Evolutionary conservation across 1,140 invertebrate species (phyloP).

Genomic region (Ceratina japonica): DNA sequence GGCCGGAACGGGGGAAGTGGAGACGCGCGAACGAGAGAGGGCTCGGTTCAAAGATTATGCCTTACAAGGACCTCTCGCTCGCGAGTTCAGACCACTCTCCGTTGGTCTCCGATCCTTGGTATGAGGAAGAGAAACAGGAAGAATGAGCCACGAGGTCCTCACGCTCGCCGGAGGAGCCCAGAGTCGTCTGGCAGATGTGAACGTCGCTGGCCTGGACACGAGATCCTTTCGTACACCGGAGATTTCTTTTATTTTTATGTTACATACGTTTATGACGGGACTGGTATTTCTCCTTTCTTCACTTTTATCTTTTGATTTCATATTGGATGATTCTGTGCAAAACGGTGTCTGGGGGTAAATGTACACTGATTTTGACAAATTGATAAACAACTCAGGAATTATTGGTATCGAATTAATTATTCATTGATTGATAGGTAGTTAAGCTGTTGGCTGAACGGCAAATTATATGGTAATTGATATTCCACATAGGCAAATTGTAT

Average conservation of each 20-base stretch:
- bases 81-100: constrained; percentile 32
- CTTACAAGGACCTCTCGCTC: constrained; percentile 41
- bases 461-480: no score
- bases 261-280: not conserved
- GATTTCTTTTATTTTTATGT: not conserved
- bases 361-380: no score
- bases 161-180: constrained; percentile 16
- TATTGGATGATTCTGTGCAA: no score
- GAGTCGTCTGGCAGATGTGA: constrained; percentile 12
- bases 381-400: no score
- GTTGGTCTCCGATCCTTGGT: constrained; percentile 40
- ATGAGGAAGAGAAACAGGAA: constrained; percentile 41
- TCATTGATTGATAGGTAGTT: no score
- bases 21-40: constrained; percentile 16
- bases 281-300: not conserved
- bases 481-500: no score
- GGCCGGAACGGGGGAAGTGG: constrained; percentile 27
- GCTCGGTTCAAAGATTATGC: constrained; percentile 49
- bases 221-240: constrained; percentile 23
- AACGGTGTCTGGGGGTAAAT: no score
- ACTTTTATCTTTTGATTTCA: no score
- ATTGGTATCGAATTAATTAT: no score
- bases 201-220: constrained; percentile 14
- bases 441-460: no score
- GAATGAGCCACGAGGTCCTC: constrained; percentile 36